Evolutionary conservation across 2,113 vertebrate species (phyloP).

Genomic region (Tylochromis polylepis): DNA sequence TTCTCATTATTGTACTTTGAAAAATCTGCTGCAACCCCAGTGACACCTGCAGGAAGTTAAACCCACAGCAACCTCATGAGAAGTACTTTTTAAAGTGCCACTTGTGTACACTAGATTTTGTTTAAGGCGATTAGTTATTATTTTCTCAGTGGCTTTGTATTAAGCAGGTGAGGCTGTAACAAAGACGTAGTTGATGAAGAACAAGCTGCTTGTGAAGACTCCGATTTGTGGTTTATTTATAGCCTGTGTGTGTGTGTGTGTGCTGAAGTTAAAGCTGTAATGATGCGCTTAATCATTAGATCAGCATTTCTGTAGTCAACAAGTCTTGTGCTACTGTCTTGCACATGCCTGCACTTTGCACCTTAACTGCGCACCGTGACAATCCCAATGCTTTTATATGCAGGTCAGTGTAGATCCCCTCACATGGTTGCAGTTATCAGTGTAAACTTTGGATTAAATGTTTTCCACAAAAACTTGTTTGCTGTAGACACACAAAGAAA

Average conservation of each 20-base stretch:
- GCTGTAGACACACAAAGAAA: background rate
- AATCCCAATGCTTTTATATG: background rate
- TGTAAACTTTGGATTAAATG: background rate
- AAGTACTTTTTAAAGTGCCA: background rate
- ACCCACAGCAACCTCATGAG: background rate
- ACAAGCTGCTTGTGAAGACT: constrained; percentile 30
- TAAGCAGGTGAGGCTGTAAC: background rate
- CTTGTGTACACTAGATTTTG: background rate
- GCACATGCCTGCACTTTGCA: constrained; percentile 35
- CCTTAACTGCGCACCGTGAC: background rate
- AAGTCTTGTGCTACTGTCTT: background rate
- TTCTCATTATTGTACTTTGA: background rate
- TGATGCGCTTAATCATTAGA: constrained; percentile 43
- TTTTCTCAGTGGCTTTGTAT: constrained; percentile 4
- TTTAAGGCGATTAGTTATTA: background rate
- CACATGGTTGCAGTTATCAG: background rate
- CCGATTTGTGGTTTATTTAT: constrained; percentile 61
- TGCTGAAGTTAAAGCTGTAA: constrained; percentile 17
- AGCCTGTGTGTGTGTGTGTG: constrained; percentile 8
- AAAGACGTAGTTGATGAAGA: background rate
- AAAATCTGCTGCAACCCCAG: background rate
- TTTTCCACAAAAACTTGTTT: background rate
- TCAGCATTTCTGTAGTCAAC: constrained; percentile 25
- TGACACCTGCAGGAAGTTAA: background rate
- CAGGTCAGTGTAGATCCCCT: background rate